Base-by-base conservation (phyloP, 1,140 invertebrate species). In the Drosophila equinoxialis region DNA sequence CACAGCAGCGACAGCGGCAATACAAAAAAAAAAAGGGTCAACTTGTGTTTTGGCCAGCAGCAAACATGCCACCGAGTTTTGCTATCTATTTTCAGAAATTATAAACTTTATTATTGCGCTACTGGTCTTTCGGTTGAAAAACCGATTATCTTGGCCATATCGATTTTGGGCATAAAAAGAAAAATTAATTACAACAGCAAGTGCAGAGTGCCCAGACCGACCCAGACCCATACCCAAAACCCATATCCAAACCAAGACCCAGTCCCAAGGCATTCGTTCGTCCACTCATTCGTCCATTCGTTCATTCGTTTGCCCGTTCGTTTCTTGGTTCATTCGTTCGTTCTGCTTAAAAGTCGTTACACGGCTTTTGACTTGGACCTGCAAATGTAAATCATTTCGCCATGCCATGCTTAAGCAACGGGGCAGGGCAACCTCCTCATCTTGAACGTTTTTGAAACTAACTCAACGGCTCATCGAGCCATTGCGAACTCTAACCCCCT, bases 381-480 rank as follows among this genome's bases (percentile, higher is more conserved):
- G 85, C 76, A 76, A 90, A 91, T 90, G 90, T 91, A 91, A 91
- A 91, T 91, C 83, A 91, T 89, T 91, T 91, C 74, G 77, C 70
- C 55, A 77, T 85, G 83, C 81, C 72, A 90, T 55, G 72, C 74
- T 59, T 59, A 20, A 20, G 57, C 14, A 61, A 57, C 48, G 23
- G 23, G 35, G 48, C 71, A 69, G 62, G 17, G 63, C n/a, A 41
- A 17, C 37, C 14, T 26, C 64, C 60, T 51, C 26, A 60, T 68
- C 68, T 59, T 35, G 11, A 57, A 58, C 79, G 67, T 51, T 63
- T 70, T 74, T 64, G 65, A 45, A 66, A 72, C 73, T 68, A 73
- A 84, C 76, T 83, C 80, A 83, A 71, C 76, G 74, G 74, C 67
- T 73, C 69, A 85, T 77, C 76, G 81, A 85, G 75, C 67, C 79